Conservation (phyloP, 1,140 invertebrate species). For the Heliconius hermathena region DNA sequence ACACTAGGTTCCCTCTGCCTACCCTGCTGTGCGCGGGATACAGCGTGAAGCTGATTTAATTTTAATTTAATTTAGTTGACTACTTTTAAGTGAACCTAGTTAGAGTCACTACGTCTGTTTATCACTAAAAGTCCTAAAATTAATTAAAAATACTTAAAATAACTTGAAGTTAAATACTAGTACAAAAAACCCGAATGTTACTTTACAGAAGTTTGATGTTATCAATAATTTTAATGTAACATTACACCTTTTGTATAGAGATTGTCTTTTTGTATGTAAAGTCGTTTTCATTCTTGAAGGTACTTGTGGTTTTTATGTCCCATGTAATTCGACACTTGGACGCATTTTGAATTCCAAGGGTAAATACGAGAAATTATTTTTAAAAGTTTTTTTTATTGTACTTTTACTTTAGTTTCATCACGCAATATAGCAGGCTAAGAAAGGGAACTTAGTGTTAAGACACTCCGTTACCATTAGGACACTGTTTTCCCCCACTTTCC, state of each 20-base stretch:
- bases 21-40: too few species aligned
- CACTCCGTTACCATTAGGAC: neutral
- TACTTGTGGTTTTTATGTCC: conserved; percentile 11
- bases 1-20: too few species aligned
- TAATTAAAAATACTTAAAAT: too few species aligned
- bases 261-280: neutral
- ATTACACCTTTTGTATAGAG: neutral
- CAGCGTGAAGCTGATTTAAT: too few species aligned
- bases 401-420: neutral
- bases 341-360: neutral
- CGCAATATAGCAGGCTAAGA: too few species aligned
- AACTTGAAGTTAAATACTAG: too few species aligned
- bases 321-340: conserved; percentile 3
- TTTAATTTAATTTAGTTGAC: too few species aligned
- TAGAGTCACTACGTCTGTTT: too few species aligned
- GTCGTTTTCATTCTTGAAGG: neutral
- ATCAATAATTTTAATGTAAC: neutral
- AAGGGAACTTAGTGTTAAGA: neutral
- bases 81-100: too few species aligned
- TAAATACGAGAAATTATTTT: neutral
- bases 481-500: neutral
- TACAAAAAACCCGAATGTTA: too few species aligned
- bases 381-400: neutral
- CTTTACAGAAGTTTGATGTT: too few species aligned
- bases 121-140: too few species aligned